phyloP scores from a whole-genome alignment of 2,888 invertebrate species.

The Latrodectus hesperus region DNA sequence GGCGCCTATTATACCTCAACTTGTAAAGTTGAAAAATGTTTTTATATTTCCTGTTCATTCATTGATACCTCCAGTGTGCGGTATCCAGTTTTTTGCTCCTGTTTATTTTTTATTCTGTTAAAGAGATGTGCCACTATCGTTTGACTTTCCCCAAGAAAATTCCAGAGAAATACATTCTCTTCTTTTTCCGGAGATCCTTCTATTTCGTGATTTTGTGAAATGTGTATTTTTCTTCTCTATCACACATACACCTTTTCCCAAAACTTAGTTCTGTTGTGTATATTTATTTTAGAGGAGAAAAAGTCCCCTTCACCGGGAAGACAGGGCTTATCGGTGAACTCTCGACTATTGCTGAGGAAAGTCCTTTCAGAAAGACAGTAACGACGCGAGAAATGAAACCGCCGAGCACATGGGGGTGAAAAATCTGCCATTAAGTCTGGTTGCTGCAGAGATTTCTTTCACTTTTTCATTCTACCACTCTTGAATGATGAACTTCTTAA shows the following conservation, averaged over 20 bases:
- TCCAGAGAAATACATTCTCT: constrained; percentile 44
- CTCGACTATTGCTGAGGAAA: not conserved
- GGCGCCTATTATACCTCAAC: constrained; percentile 63
- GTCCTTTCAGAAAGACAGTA: not conserved
- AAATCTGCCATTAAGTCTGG: too few species aligned
- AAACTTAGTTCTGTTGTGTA: constrained; percentile 17
- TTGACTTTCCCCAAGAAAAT: constrained; percentile 47
- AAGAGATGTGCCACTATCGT: constrained; percentile 48
- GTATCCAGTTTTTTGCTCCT: not conserved
- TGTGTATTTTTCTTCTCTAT: constrained; percentile 6
- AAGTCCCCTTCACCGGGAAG: not conserved
- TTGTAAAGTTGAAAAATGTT: constrained; percentile 70
- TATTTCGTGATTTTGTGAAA: constrained; percentile 34
- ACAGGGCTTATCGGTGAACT: not conserved
- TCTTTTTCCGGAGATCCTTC: constrained; percentile 14
- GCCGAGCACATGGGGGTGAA: not conserved
- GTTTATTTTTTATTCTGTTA: not conserved
- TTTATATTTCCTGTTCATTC: constrained; percentile 70
- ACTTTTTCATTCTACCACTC: too few species aligned
- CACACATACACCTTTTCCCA: not conserved
- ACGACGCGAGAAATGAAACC: not conserved
- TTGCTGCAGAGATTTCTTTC: too few species aligned
- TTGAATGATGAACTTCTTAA: too few species aligned
- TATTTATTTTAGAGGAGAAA: constrained; percentile 54
- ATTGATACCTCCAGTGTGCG: constrained; percentile 59